Percentiles rank a stretch among this genome's conserved stretches.
Conservation (phyloP, 1,140 invertebrate species). For the Drosophila parvula region DNA sequence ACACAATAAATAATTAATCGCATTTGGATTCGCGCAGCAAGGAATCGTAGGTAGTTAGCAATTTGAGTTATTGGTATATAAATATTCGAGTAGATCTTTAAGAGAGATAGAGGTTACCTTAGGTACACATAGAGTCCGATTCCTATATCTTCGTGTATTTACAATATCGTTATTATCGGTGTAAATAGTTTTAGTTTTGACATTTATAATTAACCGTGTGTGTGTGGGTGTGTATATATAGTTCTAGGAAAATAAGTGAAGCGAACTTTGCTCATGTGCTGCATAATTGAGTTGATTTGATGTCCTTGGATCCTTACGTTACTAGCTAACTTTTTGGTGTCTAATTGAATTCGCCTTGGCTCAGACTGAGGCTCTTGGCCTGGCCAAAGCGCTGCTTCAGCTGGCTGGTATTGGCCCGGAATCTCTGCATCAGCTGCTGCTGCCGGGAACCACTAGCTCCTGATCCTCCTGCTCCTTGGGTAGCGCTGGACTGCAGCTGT, state of each 20-base stretch:
- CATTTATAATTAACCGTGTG: constrained; percentile 15
- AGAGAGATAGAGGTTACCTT: constrained; percentile 69
- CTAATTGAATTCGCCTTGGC: constrained; percentile 72
- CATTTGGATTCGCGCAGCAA: constrained; percentile 63
- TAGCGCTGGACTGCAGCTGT: constrained; percentile 56
- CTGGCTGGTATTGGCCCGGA: constrained; percentile 74
- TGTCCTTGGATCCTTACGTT: constrained; percentile 32
- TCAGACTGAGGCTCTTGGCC: constrained; percentile 73
- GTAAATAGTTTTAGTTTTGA: constrained; percentile 66
- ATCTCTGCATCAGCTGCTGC: constrained; percentile 76
- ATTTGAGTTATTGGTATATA: constrained; percentile 39
- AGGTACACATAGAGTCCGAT: constrained; percentile 63
- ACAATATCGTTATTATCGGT: constrained; percentile 50
- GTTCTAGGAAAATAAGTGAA: constrained; percentile 59
- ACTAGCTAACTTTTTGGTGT: constrained; percentile 42
- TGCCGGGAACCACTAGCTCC: constrained; percentile 1
- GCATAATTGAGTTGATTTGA: constrained; percentile 45
- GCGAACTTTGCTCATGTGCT: constrained; percentile 46
- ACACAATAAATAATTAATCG: constrained; percentile 76
- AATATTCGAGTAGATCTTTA: constrained; percentile 50
- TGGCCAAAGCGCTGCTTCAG: constrained; percentile 75
- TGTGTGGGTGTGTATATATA: constrained; percentile 17
- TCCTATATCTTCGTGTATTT: constrained; percentile 58
- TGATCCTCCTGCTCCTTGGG: constrained; percentile 14
- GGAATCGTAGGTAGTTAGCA: constrained; percentile 65